These are phyloP conservation scores for Anabacerthia variegaticeps DNA, from an alignment of 2,797 vertebrate genomes.

Conservation along the genomic window DNA sequence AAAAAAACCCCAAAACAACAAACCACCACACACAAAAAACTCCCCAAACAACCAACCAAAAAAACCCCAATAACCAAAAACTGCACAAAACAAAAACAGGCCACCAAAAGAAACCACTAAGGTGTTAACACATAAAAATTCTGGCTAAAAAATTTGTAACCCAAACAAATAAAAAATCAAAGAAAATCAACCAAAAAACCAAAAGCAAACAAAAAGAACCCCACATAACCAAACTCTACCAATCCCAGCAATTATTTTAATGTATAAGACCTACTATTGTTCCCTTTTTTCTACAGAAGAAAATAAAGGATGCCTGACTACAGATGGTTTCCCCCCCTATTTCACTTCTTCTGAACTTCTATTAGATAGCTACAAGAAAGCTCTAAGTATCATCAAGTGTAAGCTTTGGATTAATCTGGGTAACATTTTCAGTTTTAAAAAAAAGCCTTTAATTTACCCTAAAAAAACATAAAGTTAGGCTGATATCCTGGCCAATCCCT, in stretches of 20 bases:
- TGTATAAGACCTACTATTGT: neutral
- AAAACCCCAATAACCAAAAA: rapidly evolving
- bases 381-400: neutral
- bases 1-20: neutral
- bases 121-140: neutral
- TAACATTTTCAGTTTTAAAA: neutral
- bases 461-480: neutral
- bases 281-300: neutral
- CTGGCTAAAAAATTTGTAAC: neutral
- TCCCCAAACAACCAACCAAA: rapidly evolving
- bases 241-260: neutral
- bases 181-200: neutral
- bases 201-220: neutral
- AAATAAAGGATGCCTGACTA: neutral
- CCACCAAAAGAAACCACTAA: neutral
- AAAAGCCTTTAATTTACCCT: neutral
- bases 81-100: neutral
- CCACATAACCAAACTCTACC: neutral
- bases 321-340: neutral
- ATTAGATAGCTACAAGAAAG: neutral
- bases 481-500: neutral
- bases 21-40: neutral
- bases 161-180: neutral
- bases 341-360: neutral
- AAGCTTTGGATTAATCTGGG: neutral